Evolutionary conservation across 2,113 vertebrate species (phyloP), one percentile per base, ranked within the genome.

Genomic region (Thamnaconus septentrionalis): DNA sequence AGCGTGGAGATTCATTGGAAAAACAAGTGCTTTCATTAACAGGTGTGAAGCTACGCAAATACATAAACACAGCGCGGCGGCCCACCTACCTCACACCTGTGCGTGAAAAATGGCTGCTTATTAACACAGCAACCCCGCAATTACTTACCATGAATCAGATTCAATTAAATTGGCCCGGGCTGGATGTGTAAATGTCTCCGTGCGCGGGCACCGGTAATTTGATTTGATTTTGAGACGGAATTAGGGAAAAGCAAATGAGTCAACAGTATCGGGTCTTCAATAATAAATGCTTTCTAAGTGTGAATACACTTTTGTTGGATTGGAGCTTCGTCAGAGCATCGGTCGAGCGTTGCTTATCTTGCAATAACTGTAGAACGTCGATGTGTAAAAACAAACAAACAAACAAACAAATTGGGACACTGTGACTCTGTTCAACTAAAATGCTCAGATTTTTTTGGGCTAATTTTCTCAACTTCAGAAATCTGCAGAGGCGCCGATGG

Each of bases 21-120:
- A 89, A 89, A 88, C 86, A 88, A 81, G 85, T 75, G 57, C 77
- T 78, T 87, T 85, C 80, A 85, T 88, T 87, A 89, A 83, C 87
- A 90, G 88, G 84, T 90, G 84, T 79, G 83, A 87, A 85, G 82
- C 85, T 71, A 83, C 78, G 83, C 84, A 82, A 83, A 82, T 85
- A 87, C 69, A 82, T 81, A 87, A 86, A 90, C 79, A 80, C 82
- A 73, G 64, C 58, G 59, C 40, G 59, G 69, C 62, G 65, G 78
- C 73, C 77, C 60, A 61, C 56, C n/a, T n/a, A 83, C 67, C 74
- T 74, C 78, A 62, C 86, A 87, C 82, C 86, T 87, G 85, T 70
- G 11, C 3, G 59, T 60, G 78, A 72, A 79, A 31, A 82, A 70
- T 18, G 72, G 68, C 73, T 78, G 83, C 75, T 81, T 77, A 84